Conservation (phyloP, 2,113 vertebrate species). For the Leucopsar rothschildi region DNA sequence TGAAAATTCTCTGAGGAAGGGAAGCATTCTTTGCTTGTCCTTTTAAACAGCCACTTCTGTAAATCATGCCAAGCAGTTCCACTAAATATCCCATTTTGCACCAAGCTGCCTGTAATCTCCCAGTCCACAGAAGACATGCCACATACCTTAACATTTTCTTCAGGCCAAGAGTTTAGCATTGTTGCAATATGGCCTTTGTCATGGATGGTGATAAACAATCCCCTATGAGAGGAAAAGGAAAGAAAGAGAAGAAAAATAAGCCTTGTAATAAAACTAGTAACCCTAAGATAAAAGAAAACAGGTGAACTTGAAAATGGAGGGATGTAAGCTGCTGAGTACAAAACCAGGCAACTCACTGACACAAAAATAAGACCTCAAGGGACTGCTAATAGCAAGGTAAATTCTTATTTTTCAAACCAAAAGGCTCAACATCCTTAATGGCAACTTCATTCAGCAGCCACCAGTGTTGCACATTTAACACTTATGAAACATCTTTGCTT, state of each 20-base stretch:
- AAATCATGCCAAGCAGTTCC: neutral
- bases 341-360: neutral
- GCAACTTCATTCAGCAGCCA: neutral
- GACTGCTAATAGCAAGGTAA: neutral
- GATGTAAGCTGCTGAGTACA: neutral
- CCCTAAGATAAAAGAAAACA: neutral
- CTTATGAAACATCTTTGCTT: neutral
- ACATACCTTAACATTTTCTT: conserved; percentile 91
- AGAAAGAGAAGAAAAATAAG: neutral
- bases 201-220: conserved; percentile 97
- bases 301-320: neutral
- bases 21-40: neutral
- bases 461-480: neutral
- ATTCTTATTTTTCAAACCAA: neutral
- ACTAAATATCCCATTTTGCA: neutral
- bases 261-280: neutral
- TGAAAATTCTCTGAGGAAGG: neutral
- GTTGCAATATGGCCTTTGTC: conserved; percentile 94
- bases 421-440: neutral
- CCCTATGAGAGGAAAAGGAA: conserved; percentile 52
- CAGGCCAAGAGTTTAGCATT: conserved; percentile 96
- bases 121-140: neutral
- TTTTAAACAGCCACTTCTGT: neutral
- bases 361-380: neutral
- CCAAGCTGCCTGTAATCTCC: neutral